Base-by-base conservation (phyloP, 1,140 invertebrate genomes). In the Drosophila chauvacae region DNA sequence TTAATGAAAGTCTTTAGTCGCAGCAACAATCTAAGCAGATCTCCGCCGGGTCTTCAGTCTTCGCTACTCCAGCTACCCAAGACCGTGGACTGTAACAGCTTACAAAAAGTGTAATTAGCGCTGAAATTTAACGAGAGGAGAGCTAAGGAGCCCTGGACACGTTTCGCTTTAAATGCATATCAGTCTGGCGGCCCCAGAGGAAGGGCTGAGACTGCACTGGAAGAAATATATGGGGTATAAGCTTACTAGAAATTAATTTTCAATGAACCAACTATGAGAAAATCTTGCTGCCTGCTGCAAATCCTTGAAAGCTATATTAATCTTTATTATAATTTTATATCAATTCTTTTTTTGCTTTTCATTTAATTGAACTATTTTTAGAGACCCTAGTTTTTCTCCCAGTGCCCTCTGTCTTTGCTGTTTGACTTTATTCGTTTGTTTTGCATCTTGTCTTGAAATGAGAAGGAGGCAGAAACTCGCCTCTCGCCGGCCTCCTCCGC, bases 31-130 rank as follows among this genome's bases (percentile, higher is more conserved):
- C 76, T 51, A 69, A 84, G 80, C 74, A 73, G 66, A 78, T 78
- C 66, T 78, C 39, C 42, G 37, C 44, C 51, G 33, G 58, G 51
- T 41, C 51, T 35, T 20, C 60, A 41, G 44, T 51, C 57, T 39
- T 28, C 13, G 45, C 23, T 37, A 30, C 50, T 37, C 7, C 50
- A 20, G 9, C 4, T 20, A 35, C 51, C 51, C 51, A 37, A 37
- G 33, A 10, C 30, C 1, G 2, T 10, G 7, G 30, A 9, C 56
- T 35, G 14, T 6, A 42, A n/a, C 79, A 86, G 81, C 75, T 80
- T 90, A 81, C 80, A 90, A 85, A 90, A 90, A 90, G 75, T 85
- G 85, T 90, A 90, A 90, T 90, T 90, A 90, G 85, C 86, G 81
- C 71, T 81, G 57, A 90, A 87, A 87, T 81, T 81, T 81, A 90